Evolutionary conservation across 2,797 vertebrate genomes (phyloP).

Genomic region (Kryptolebias ocellatus): DNA sequence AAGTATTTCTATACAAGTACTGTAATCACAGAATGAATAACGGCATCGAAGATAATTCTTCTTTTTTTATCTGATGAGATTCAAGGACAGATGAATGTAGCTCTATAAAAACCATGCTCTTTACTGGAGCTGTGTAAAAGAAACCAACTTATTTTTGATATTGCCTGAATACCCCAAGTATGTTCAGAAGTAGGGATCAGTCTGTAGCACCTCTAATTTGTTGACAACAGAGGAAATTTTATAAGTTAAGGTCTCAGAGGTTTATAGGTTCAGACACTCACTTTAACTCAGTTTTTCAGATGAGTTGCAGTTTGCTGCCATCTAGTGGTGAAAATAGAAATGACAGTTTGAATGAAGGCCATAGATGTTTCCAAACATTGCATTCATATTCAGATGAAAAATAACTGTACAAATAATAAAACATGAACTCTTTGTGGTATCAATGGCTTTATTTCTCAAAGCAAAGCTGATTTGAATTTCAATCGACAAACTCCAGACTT

Average conservation of each 20-base stretch:
- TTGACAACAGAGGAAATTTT: neutral
- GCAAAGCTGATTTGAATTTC: slow-evolving; percentile 36
- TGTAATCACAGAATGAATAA: no score
- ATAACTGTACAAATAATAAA: neutral
- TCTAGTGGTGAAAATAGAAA: slow-evolving; percentile 58
- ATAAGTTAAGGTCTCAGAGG: no score
- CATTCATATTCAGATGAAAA: neutral
- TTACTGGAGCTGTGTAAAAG: slow-evolving; percentile 1
- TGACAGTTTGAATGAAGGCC: slow-evolving; percentile 4
- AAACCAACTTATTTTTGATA: neutral
- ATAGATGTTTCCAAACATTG: no score
- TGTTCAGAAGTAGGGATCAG: neutral
- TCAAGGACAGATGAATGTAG: no score
- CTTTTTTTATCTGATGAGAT: no score
- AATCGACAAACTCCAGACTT: slow-evolving; percentile 47
- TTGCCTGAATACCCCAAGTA: neutral
- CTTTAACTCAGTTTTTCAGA: slow-evolving; percentile 1
- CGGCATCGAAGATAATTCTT: no score
- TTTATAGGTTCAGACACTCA: neutral
- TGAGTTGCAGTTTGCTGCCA: slow-evolving; percentile 42
- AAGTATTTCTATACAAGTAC: no score
- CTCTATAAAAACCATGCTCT: neutral
- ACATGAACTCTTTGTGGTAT: slow-evolving; percentile 37
- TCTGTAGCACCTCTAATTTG: neutral
- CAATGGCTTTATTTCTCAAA: slow-evolving; percentile 73